A percentile compares a stretch with the other conserved stretches of the same genome.
Conservation (phyloP, 2,113 vertebrate genomes). For the Abramis brama region DNA sequence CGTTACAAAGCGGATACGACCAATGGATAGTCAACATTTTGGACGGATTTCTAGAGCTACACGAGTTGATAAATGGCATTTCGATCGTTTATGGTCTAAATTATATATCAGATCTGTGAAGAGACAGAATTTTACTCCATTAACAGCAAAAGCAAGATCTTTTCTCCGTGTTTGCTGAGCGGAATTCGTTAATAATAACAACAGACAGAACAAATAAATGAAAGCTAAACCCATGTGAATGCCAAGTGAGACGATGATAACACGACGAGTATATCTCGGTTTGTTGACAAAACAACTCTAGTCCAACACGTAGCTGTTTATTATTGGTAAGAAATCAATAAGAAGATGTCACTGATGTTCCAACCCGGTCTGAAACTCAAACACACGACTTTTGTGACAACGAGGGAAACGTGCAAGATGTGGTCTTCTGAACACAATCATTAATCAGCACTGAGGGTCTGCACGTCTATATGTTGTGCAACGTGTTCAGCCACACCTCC, state of each 20-base stretch:
- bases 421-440: neutral
- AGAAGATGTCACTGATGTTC: neutral
- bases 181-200: no score
- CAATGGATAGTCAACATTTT: neutral
- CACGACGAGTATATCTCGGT: neutral
- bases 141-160: neutral
- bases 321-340: neutral
- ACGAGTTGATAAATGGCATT: neutral
- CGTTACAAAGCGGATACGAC: neutral
- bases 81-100: neutral
- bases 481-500: constrained; percentile 47
- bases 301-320: neutral
- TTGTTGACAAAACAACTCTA: neutral
- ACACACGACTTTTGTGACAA: neutral
- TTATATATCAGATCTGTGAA: no score
- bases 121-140: neutral
- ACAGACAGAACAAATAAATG: no score
- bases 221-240: neutral
- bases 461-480: neutral
- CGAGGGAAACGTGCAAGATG: neutral
- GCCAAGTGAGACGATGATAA: neutral
- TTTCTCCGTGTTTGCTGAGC: neutral
- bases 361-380: neutral
- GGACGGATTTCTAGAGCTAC: no score
- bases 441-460: neutral